Percentiles rank a stretch among this genome's conserved stretches.
These are phyloP conservation scores for Brotogeris chrysoptera DNA, from an alignment of 2,797 vertebrate species.

Conservation along the genomic window DNA sequence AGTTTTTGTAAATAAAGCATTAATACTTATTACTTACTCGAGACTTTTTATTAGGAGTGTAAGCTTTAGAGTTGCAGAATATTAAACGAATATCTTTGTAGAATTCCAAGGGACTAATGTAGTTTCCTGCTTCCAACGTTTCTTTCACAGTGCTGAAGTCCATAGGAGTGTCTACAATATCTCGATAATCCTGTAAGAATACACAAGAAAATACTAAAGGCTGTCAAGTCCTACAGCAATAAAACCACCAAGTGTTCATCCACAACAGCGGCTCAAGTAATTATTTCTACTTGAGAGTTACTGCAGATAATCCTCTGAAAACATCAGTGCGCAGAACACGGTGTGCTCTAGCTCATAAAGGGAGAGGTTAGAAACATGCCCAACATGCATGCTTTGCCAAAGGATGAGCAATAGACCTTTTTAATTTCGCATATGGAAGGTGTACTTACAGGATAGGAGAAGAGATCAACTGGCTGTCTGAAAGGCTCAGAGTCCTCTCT, in stretches of 20 bases:
- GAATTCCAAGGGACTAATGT: constrained; percentile 94
- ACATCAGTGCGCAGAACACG: not conserved
- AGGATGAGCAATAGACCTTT: not conserved
- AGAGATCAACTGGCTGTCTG: constrained; percentile 89
- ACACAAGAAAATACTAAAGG: not conserved
- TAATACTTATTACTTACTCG: constrained; percentile 79
- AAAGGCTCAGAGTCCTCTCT: constrained; percentile 93
- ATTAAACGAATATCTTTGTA: constrained; percentile 95
- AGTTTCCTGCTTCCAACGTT: constrained; percentile 88
- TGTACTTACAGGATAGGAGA: constrained; percentile 86
- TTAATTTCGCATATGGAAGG: not conserved
- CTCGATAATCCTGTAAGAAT: constrained; percentile 86
- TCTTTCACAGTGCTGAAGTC: constrained; percentile 94
- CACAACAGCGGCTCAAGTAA: not conserved
- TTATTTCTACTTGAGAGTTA: not conserved
- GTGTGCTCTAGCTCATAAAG: not conserved
- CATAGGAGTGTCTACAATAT: constrained; percentile 96
- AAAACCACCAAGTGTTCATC: not conserved
- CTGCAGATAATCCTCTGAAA: not conserved
- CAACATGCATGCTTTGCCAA: not conserved
- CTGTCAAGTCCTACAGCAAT: not conserved
- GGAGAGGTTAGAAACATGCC: not conserved
- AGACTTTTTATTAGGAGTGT: constrained; percentile 98
- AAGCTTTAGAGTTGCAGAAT: constrained; percentile 98
- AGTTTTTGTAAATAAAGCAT: not conserved